Conservation (phyloP, 1,140 invertebrate species). For the Galleria mellonella region DNA sequence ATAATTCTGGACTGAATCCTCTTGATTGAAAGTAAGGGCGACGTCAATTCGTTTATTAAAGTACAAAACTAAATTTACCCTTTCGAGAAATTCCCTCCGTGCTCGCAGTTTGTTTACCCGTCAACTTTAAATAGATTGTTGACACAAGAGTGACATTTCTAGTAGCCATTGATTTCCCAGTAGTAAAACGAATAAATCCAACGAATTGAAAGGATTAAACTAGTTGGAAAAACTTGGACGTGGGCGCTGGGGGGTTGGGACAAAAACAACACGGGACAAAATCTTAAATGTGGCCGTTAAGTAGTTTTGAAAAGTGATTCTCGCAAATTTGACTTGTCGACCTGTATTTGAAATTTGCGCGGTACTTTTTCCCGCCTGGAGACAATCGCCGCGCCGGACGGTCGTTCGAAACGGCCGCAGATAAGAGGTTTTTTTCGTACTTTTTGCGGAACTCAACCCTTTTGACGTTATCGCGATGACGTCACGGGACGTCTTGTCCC, state of each 20-base stretch:
- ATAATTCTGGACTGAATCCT: no score
- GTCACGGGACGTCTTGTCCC: conserved; percentile 39
- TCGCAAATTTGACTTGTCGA: not conserved
- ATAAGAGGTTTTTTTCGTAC: conserved; percentile 38
- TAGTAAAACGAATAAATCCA: conserved; percentile 9
- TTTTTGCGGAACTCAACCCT: conserved; percentile 49
- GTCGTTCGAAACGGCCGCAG: conserved; percentile 8
- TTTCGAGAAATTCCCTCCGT: no score
- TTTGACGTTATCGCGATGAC: conserved; percentile 48
- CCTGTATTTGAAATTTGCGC: not conserved
- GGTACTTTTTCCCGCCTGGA: not conserved
- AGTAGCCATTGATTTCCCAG: conserved; percentile 11
- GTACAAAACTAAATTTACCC: no score
- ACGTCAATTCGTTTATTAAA: no score
- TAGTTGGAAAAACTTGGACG: conserved; percentile 17
- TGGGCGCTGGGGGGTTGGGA: conserved; percentile 1
- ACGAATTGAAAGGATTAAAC: conserved; percentile 27
- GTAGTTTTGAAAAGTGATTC: conserved; percentile 15
- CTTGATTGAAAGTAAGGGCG: no score
- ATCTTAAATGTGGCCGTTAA: conserved; percentile 13
- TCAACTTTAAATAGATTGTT: conserved; percentile 6
- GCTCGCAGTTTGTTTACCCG: not conserved
- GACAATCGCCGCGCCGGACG: conserved; percentile 13
- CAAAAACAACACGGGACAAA: conserved; percentile 1
- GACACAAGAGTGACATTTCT: conserved; percentile 8